phyloP scores from a whole-genome alignment of 2,888 invertebrate genomes.

The Standfussiana lucernea region DNA sequence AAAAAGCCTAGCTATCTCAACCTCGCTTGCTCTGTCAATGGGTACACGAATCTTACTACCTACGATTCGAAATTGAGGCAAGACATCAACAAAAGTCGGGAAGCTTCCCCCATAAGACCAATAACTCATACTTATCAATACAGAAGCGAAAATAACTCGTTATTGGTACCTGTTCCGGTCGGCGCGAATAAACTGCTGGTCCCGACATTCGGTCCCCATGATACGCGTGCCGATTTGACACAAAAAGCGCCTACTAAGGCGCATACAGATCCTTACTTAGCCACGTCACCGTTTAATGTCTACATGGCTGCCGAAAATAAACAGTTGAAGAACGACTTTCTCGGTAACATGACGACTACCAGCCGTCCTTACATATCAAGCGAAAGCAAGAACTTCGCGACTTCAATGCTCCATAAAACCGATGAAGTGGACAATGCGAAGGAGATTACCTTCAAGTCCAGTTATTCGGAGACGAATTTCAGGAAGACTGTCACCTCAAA shows the following conservation, averaged over 20 bases:
- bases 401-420: constrained; percentile 86
- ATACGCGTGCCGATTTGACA: constrained; percentile 87
- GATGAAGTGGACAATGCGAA: constrained; percentile 87
- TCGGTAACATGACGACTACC: constrained; percentile 87
- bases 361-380: constrained; percentile 84
- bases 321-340: constrained; percentile 88
- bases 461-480: constrained; percentile 88
- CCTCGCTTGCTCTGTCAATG: constrained; percentile 97
- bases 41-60: constrained; percentile 96
- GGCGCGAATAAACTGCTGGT: constrained; percentile 90
- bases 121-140: constrained; percentile 89
- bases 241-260: constrained; percentile 89
- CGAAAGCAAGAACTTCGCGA: constrained; percentile 85
- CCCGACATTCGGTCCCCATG: constrained; percentile 89
- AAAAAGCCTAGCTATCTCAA: constrained; percentile 97
- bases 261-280: constrained; percentile 87
- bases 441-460: constrained; percentile 86
- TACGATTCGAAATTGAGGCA: constrained; percentile 95
- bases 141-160: constrained; percentile 84
- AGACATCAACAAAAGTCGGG: constrained; percentile 93
- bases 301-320: constrained; percentile 89
- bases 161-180: constrained; percentile 87
- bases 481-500: constrained; percentile 83
- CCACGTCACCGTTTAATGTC: constrained; percentile 84
- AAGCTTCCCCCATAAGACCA: constrained; percentile 93